Percentiles rank a stretch among this genome's conserved stretches.
phyloP scores from a whole-genome alignment of 2,113 vertebrate species.

The Zosterops hypoxanthus region DNA sequence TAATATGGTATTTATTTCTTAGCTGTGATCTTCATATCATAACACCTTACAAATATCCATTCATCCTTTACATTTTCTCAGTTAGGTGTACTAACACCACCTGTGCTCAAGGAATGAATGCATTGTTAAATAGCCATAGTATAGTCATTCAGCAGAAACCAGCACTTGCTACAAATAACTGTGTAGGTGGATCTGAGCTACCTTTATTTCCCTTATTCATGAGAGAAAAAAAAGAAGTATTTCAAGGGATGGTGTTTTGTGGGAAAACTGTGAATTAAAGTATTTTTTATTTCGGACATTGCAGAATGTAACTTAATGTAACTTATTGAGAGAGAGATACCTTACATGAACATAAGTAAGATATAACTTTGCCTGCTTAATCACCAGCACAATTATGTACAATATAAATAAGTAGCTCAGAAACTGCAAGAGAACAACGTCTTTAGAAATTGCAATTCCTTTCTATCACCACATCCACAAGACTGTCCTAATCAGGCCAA shows the following conservation, averaged over 20 bases:
- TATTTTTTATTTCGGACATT: neutral
- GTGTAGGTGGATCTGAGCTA: neutral
- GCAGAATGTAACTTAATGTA: neutral
- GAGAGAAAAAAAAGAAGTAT: neutral
- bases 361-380: neutral
- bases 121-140: neutral
- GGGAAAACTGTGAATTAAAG: neutral
- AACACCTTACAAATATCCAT: neutral
- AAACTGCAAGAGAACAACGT: neutral
- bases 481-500: neutral
- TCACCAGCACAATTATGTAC: neutral
- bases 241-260: neutral
- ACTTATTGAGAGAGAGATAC: accelerated
- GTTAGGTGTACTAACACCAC: neutral
- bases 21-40: neutral
- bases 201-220: neutral
- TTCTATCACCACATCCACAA: neutral
- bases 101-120: neutral
- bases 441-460: accelerated
- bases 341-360: neutral
- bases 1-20: neutral
- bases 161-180: neutral
- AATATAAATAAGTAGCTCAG: neutral
- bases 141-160: neutral
- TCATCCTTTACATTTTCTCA: neutral